Evolutionary conservation across 2,113 vertebrate species (phyloP), one percentile per base, ranked within the genome.

Genomic region (Morone chrysops): DNA sequence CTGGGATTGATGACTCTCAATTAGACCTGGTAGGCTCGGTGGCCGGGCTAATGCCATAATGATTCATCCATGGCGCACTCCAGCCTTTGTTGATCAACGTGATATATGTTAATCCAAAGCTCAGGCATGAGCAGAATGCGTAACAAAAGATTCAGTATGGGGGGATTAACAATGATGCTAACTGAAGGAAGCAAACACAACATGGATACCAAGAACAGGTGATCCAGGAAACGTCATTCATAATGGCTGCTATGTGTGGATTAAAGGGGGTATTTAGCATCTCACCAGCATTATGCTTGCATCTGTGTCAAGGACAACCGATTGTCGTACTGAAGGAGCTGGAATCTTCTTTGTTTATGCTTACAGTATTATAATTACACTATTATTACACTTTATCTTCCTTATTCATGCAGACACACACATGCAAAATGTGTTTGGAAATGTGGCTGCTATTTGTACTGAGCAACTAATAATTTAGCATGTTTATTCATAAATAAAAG

Each of bases 71-170:
- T 69, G 74, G 77, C 40, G 20, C 81, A 66, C 80, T 80, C 81
- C 79, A 85, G 83, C 81, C 80, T 85, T 85, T 91, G 92, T 92
- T 93, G 89, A 93, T 93, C 89, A 91, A 84, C 62, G 50, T 91
- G 92, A 93, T 90, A 78, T 88, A 87, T 90, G 90, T 85, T 93
- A 93, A 94, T 93, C 91, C 87, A 62, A 76, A 82, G 40, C 80
- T 78, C 43, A 65, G 78, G 85, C 89, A 85, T 92, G 90, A 88
- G 79, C 77, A 56, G 93, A 93, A 94, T 94, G 73, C 70, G 75
- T 82, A 92, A 92, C 84, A 79, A 84, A 82, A 65, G 87, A 88
- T 78, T 87, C 73, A 47, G 38, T 54, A 68, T 22, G 38, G 45
- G 16, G 50, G 89, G 86, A 93, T 93, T 90, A 93, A 86, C 88